Evolutionary conservation across 2,797 vertebrate species (phyloP).

Genomic region (Melanotaenia parkinsoni): DNA sequence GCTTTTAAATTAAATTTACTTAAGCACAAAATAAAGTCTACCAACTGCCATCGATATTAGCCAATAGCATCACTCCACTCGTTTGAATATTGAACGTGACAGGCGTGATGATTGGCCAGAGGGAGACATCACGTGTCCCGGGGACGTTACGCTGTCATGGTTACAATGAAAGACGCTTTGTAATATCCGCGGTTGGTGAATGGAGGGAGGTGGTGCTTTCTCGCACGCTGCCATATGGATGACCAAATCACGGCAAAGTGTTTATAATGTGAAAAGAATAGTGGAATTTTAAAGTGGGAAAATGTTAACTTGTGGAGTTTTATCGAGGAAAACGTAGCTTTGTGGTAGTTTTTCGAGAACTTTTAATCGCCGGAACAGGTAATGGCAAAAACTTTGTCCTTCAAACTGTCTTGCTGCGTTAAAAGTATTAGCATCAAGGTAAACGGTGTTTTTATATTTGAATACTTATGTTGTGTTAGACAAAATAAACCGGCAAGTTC

Average conservation of each 20-base stretch:
- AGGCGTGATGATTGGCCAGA: constrained; percentile 54
- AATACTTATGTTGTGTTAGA: neutral
- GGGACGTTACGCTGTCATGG: constrained; percentile 84
- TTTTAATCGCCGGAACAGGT: constrained; percentile 53
- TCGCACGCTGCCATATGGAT: constrained; percentile 42
- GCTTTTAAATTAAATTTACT: constrained; percentile 17
- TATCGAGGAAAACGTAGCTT: neutral
- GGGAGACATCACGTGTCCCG: constrained; percentile 37
- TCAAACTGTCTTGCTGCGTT: neutral
- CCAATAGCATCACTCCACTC: constrained; percentile 71
- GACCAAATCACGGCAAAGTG: constrained; percentile 45
- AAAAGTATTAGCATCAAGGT: neutral
- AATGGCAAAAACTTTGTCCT: constrained; percentile 7
- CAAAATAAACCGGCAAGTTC: neutral
- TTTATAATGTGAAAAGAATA: constrained; percentile 12
- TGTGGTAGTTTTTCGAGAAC: constrained; percentile 3
- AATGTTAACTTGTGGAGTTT: constrained; percentile 32
- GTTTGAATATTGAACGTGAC: constrained; percentile 76
- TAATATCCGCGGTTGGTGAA: constrained; percentile 56
- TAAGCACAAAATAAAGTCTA: constrained; percentile 6
- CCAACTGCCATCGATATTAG: constrained; percentile 13
- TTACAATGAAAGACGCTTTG: constrained; percentile 85
- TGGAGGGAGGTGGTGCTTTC: constrained; percentile 50
- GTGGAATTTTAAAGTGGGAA: constrained; percentile 3
- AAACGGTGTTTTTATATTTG: neutral